Evolutionary conservation across 2,113 vertebrate genomes (phyloP).

Genomic region (Alectura lathami): DNA sequence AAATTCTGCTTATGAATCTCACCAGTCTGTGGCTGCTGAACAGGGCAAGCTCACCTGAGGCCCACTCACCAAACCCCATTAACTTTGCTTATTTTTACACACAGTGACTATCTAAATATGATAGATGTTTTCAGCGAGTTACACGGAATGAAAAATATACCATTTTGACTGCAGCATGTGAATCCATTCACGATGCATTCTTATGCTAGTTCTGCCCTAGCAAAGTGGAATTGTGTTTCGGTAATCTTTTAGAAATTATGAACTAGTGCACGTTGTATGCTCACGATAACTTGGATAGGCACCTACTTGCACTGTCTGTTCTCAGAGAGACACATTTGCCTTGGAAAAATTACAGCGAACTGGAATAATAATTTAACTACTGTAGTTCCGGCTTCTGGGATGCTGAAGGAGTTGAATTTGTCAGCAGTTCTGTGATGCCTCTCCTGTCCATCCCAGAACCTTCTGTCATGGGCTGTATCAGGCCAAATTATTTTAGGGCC

Average conservation of each 20-base stretch:
- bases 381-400: neutral
- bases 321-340: neutral
- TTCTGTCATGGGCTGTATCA: neutral
- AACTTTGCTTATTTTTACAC: neutral
- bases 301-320: neutral
- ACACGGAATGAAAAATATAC: neutral
- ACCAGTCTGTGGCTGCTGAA: neutral
- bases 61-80: neutral
- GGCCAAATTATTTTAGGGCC: neutral
- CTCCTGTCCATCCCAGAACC: neutral
- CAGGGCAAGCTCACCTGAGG: neutral
- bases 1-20: neutral
- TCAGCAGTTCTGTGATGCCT: neutral
- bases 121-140: neutral
- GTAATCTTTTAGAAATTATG: neutral
- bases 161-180: neutral
- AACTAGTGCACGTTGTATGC: rapidly evolving
- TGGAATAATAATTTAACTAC: neutral
- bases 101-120: neutral
- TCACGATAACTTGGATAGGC: no score
- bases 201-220: neutral
- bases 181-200: neutral
- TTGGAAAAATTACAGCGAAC: neutral
- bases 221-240: neutral
- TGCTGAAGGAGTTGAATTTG: neutral